Conservation (phyloP, 2,888 invertebrate genomes). For the Fragum fragum region DNA sequence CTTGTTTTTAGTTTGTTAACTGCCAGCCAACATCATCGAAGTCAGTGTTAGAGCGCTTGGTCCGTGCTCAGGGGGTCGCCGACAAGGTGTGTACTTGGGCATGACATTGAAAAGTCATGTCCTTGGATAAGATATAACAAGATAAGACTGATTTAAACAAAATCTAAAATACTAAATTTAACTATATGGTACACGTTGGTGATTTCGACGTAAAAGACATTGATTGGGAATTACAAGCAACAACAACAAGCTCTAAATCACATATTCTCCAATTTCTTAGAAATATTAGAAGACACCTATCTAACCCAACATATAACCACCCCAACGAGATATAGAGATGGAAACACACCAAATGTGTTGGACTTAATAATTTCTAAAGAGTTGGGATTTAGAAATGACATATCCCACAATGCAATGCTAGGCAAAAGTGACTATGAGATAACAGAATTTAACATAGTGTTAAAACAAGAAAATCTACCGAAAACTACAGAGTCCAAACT, state of each 20-base stretch:
- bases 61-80: too few species aligned
- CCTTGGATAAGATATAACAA: neutral
- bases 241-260: too few species aligned
- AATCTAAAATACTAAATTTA: too few species aligned
- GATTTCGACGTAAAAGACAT: neutral
- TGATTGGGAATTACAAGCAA: neutral
- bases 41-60: too few species aligned
- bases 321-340: neutral
- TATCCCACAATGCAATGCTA: constrained; percentile 9
- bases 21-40: too few species aligned
- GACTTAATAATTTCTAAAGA: constrained; percentile 1
- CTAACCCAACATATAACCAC: neutral
- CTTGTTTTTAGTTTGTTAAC: too few species aligned
- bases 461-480: neutral
- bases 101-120: too few species aligned
- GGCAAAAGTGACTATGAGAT: neutral
- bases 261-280: too few species aligned
- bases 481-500: neutral
- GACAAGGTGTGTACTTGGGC: too few species aligned
- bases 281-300: neutral
- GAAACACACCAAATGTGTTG: neutral
- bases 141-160: neutral
- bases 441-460: neutral
- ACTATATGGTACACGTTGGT: neutral
- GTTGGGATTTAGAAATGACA: neutral